Base-by-base conservation (phyloP, 2,797 vertebrate species). In the Brachyalestes nurse region DNA sequence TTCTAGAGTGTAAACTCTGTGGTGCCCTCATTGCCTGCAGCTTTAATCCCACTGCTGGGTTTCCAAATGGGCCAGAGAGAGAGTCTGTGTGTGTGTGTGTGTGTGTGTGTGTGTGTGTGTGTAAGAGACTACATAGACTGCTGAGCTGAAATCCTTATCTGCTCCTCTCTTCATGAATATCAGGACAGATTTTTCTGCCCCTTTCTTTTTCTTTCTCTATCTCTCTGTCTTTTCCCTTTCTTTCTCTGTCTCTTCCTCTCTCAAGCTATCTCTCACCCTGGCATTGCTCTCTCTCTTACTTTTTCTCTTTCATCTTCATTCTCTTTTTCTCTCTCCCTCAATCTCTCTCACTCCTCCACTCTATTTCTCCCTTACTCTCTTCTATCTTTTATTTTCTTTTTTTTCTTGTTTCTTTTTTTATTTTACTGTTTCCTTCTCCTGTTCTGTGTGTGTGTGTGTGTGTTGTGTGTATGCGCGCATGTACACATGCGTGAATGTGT, bases 131-230 rank as follows among this genome's bases (percentile, higher is more conserved):
- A n/a, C n/a, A n/a, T n/a, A n/a, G 19, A 0, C 5, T 2, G 55
- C 51, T 57, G 55, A n/a, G 55, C 7, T n/a, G 4, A 57, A 57
- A 57, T 57, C 55, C 55, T 19, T 57, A 19, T n/a, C 55, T 57
- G 55, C 19, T 57, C 5, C 55, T 57, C n/a, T 7, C 19, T 57
- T 57, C n/a, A 57, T 57, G 55, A 57, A 17, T 57, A 57, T 57
- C 19, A 57, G 55, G 1, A 3, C 55, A 57, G 55, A 57, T 57
- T n/a, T n/a, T n/a, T 58, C 8, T 61, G 21, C 13, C 10, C 25
- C 34, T 38, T 5, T 69, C 28, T 76, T 5, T 17, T 6, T 5
- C 0, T 40, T 72, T 77, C 75, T 88, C 78, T 79, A 45, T 72
- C 34, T 40, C 53, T 19, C 16, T 19, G 2, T 55, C 0, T 17